phyloP scores from a whole-genome alignment of 2,888 invertebrate species.

The Aporophyla nigra region DNA sequence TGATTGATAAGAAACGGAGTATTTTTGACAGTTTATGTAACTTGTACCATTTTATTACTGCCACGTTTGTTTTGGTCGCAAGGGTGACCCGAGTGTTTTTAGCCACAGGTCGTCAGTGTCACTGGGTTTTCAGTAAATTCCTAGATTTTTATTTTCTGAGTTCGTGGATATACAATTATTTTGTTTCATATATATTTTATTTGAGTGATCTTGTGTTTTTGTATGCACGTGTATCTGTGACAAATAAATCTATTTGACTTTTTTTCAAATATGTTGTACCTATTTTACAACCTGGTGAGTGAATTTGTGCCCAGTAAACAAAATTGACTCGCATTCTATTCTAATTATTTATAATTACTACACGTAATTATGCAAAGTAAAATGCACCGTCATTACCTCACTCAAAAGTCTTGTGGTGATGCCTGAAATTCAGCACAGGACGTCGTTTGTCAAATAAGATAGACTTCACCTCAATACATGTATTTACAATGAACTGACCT shows the following conservation, averaged over 20 bases:
- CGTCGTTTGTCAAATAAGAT: neutral
- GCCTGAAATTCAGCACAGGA: neutral
- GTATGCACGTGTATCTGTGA: too few species aligned
- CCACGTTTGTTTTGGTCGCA: neutral
- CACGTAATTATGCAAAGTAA: neutral
- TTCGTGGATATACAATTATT: too few species aligned
- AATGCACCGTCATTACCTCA: neutral
- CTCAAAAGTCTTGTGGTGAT: neutral
- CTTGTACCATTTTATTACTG: neutral
- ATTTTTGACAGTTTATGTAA: neutral
- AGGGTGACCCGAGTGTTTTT: neutral
- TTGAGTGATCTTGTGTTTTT: too few species aligned
- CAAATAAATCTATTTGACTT: too few species aligned
- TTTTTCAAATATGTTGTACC: neutral
- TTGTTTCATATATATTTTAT: too few species aligned
- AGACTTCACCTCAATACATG: neutral
- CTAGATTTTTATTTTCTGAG: too few species aligned
- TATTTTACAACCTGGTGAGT: neutral
- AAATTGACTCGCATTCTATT: neutral
- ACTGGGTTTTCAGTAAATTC: neutral
- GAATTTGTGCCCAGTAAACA: neutral
- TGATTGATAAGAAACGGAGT: neutral
- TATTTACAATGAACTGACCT: constrained; percentile 89
- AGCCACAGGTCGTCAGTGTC: too few species aligned
- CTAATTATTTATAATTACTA: too few species aligned